Percentiles rank a stretch among this genome's conserved stretches.
Evolutionary conservation across 2,113 vertebrate species (phyloP).

Genomic region (Corythaixoides concolor): DNA sequence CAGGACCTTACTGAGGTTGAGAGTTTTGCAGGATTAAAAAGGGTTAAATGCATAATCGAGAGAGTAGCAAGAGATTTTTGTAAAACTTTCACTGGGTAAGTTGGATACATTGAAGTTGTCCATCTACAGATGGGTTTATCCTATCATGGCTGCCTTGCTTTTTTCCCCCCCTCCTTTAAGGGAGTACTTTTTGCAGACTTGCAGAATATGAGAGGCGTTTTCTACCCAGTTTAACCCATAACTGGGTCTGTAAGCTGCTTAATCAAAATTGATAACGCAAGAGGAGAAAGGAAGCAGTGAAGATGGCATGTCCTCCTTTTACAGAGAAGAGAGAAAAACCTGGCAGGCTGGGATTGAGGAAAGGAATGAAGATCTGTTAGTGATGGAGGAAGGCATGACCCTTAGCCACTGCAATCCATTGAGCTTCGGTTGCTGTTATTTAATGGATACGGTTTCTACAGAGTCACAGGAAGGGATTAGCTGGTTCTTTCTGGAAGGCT

Average conservation of each 20-base stretch:
- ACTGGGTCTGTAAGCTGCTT: background rate
- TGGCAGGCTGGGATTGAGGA: background rate
- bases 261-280: background rate
- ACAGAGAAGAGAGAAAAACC: background rate
- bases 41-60: background rate
- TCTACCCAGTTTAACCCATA: background rate
- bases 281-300: background rate
- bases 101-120: background rate
- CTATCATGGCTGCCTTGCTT: background rate
- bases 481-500: background rate
- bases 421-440: background rate
- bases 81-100: background rate
- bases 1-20: background rate
- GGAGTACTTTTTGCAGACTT: background rate
- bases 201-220: background rate
- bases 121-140: background rate
- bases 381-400: background rate
- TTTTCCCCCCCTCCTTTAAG: accelerated
- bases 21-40: background rate
- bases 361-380: background rate
- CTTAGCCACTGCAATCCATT: background rate
- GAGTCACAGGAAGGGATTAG: background rate
- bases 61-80: background rate
- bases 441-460: background rate
- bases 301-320: background rate